Conservation (phyloP, 2,888 invertebrate species). For the Physocephala rufipes region DNA sequence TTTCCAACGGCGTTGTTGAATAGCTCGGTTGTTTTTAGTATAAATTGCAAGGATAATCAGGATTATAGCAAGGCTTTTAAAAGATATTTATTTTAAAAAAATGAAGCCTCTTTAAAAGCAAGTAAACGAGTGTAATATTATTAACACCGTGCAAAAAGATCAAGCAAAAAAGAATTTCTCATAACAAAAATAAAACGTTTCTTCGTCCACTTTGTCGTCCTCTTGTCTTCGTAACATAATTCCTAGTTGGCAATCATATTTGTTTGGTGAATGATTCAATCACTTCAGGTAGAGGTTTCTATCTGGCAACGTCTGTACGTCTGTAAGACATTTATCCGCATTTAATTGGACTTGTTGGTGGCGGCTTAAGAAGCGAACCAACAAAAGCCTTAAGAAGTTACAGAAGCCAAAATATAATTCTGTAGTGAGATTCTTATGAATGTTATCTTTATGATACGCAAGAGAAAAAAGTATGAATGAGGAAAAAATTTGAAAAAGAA, state of each 20-base stretch:
- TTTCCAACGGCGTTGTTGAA: no score
- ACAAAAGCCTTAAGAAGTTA: background rate
- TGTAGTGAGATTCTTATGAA: constrained; percentile 1
- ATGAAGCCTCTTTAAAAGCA: background rate
- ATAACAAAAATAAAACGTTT: background rate
- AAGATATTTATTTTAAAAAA: background rate
- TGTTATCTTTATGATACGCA: constrained; percentile 11
- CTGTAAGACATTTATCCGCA: constrained; percentile 29
- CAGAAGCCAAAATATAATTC: no score
- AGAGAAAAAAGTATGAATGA: no score
- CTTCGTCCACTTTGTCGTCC: no score
- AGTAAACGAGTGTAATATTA: background rate
- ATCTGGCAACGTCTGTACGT: constrained; percentile 27
- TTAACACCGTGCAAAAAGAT: background rate
- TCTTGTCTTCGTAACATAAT: no score
- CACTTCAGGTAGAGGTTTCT: background rate
- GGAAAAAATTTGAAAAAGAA: background rate
- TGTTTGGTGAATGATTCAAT: background rate
- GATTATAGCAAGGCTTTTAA: background rate
- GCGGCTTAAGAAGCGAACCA: constrained; percentile 1
- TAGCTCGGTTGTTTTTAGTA: no score
- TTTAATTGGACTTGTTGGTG: constrained; percentile 31
- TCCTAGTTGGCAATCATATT: no score
- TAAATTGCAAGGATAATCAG: no score
- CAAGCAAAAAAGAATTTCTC: background rate